A percentile compares a stretch with the other conserved stretches of the same genome.
Conservation (phyloP, 2,797 vertebrate species). For the Bradypodion ventrale region DNA sequence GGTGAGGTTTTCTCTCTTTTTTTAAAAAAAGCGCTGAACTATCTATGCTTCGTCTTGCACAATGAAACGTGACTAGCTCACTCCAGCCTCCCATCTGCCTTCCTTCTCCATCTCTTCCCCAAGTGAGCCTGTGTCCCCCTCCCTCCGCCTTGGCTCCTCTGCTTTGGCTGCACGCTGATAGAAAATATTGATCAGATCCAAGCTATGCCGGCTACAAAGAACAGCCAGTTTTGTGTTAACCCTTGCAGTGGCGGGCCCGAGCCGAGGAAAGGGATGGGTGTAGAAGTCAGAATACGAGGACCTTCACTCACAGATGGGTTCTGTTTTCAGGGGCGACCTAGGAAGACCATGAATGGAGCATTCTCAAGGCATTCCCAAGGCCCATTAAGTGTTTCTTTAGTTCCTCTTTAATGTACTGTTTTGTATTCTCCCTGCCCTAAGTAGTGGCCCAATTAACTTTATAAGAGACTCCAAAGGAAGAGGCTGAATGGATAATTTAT, state of each 20-base stretch:
- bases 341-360: too few species aligned
- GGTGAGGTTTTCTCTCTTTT: neutral
- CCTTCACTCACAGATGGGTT: too few species aligned
- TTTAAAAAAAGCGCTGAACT: too few species aligned
- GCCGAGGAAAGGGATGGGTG: neutral
- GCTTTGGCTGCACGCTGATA: constrained; percentile 88
- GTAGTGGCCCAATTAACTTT: too few species aligned
- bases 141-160: constrained; percentile 78
- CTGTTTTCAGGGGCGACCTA: too few species aligned
- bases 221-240: constrained; percentile 85
- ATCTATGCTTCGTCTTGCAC: constrained; percentile 18
- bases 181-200: constrained; percentile 93
- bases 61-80: constrained; percentile 9
- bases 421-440: neutral
- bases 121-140: constrained; percentile 74
- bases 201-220: constrained; percentile 83
- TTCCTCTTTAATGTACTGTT: neutral
- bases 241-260: constrained; percentile 60
- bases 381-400: too few species aligned
- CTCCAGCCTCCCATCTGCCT: neutral
- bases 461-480: neutral
- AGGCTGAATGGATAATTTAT: neutral
- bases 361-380: too few species aligned
- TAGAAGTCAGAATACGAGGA: too few species aligned
- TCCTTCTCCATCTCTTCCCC: constrained; percentile 55